Base-by-base conservation (phyloP, 2,797 vertebrate genomes). In the Pangasius mekongensis region DNA sequence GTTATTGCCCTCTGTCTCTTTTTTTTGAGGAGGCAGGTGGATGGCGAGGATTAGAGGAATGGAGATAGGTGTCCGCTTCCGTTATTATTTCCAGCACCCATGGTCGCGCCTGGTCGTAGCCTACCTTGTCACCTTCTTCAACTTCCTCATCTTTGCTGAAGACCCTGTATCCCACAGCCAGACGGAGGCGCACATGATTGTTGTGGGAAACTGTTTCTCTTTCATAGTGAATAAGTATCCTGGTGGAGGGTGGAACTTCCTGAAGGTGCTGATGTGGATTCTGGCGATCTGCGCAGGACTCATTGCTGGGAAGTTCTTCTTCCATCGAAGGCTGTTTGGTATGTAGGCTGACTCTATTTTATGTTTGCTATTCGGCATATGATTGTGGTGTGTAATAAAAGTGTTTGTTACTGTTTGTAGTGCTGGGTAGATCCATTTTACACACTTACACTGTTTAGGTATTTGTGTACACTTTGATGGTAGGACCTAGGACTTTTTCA, bases 201-300 rank as follows among this genome's bases (percentile, higher is more conserved):
- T 99, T 86, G 98, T 99, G 93, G 98, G 98, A 82, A 99, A 99
- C 96, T 99, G 98, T 93, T 99, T 99, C 95, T 99, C 98, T 36
- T 99, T 99, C 94, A 95, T 99, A 84, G 97, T 97, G 90, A 99
- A 98, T 94, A 99, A 99, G 95, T 99, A 99, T 91, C 98, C 98
- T 0, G 97, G 97, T 92, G 96, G 95, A 83, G 97, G 96, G 86
- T 99, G 98, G 98, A 98, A 95, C 92, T 92, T 97, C 91, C 92
- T 99, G 90, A 99, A 99, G 94, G 98, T 99, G 74, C 90, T 97
- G 84, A 96, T 98, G 90, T 99, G 98, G 98, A 95, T 97, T 52
- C 93, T 98, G 87, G 98, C 97, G 92, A 97, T 99, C 90, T 95
- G 98, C 92, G 95, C 89, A 0, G 98, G 98, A 93, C 94, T 99